Evolutionary conservation across 2,888 invertebrate genomes (phyloP).

Genomic region (Eristalis arbustorum): DNA sequence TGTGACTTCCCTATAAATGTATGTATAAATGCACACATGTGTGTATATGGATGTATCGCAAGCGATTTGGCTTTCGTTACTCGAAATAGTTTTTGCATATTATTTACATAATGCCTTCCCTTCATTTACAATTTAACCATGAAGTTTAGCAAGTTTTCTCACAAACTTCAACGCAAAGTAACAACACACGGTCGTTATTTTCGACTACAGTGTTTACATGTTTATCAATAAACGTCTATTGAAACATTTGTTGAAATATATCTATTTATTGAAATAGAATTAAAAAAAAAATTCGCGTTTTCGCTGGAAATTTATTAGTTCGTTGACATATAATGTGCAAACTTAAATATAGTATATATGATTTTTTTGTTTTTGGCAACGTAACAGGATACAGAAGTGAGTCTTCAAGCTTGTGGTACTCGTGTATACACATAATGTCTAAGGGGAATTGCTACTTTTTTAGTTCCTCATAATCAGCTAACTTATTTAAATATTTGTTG

Average conservation of each 20-base stretch:
- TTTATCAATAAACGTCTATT: background rate
- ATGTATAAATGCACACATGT: background rate
- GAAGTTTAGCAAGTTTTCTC: constrained; percentile 36
- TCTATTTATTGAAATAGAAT: constrained; percentile 13
- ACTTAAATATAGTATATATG: background rate
- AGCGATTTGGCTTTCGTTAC: constrained; percentile 35
- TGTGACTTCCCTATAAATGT: constrained; percentile 13
- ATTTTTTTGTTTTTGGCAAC: constrained; percentile 18
- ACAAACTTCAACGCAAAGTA: constrained; percentile 23
- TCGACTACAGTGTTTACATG: constrained; percentile 1
- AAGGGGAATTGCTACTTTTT: background rate
- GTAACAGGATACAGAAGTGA: constrained; percentile 24
- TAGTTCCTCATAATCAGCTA: background rate
- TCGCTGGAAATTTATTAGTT: background rate
- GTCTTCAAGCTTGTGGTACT: background rate
- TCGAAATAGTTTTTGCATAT: constrained; percentile 49
- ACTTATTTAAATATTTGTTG: constrained; percentile 33
- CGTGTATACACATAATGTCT: background rate
- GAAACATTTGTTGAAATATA: constrained; percentile 8
- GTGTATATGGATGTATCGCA: background rate
- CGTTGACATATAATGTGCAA: constrained; percentile 21
- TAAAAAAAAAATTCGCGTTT: constrained; percentile 4
- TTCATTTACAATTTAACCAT: constrained; percentile 42
- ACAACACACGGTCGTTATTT: background rate
- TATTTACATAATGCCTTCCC: constrained; percentile 57